phyloP scores from a whole-genome alignment of 1,140 invertebrate genomes.

The Neuroterus valhalla region DNA sequence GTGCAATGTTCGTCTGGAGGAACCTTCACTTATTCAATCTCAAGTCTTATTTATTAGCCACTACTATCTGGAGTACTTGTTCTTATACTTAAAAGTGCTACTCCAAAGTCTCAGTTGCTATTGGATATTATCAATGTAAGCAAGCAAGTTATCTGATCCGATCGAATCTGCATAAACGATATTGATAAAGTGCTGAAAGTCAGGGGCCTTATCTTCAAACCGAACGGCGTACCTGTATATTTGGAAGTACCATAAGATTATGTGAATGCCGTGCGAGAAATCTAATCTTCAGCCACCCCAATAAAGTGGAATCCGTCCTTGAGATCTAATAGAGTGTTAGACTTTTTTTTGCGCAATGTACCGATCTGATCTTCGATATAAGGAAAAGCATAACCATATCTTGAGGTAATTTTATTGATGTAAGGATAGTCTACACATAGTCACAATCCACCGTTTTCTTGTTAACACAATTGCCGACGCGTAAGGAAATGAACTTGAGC shows the following conservation, averaged over 20 bases:
- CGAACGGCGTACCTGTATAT: conserved; percentile 41
- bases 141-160: background rate
- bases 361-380: conserved; percentile 30
- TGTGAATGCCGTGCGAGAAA: background rate
- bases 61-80: background rate
- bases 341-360: conserved; percentile 5
- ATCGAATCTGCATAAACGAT: conserved; percentile 43
- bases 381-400: conserved; percentile 38
- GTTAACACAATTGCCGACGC: conserved; percentile 50
- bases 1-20: background rate
- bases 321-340: background rate
- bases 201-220: conserved; percentile 36
- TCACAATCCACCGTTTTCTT: conserved; percentile 18
- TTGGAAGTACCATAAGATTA: conserved; percentile 19
- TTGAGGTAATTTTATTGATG: conserved; percentile 49
- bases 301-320: conserved; percentile 1
- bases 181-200: conserved; percentile 21
- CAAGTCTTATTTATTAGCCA: background rate
- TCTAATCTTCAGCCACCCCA: background rate
- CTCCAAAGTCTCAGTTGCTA: background rate
- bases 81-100: background rate
- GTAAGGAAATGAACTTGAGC: conserved; percentile 53
- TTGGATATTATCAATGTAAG: background rate
- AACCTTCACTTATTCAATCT: background rate
- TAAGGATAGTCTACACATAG: conserved; percentile 16